These are phyloP conservation scores for Antheraea assamensis DNA, from an alignment of 2,888 invertebrate species.

Conservation along the genomic window DNA sequence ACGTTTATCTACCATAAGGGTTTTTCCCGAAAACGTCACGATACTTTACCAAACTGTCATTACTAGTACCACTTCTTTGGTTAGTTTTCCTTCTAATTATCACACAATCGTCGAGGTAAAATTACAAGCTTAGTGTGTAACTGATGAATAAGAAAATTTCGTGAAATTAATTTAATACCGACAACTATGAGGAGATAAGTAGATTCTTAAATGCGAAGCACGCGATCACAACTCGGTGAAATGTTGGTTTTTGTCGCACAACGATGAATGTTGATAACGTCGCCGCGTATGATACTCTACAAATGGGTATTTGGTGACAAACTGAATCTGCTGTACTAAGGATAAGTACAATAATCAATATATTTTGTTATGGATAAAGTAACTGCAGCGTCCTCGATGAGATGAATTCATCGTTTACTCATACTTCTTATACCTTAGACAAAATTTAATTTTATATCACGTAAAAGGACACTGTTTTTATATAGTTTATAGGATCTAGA, in stretches of 20 bases:
- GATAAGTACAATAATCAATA: background rate
- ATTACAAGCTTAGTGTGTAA: background rate
- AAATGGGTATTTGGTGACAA: background rate
- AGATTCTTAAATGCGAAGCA: background rate
- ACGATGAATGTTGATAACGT: background rate
- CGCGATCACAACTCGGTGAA: constrained; percentile 1
- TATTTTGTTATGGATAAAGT: background rate
- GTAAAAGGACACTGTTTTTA: too few relatives aligned
- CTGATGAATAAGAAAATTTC: background rate
- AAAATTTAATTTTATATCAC: too few relatives aligned
- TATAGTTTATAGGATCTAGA: too few relatives aligned
- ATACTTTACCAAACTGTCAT: background rate
- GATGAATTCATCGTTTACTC: background rate
- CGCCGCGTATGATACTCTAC: background rate
- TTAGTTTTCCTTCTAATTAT: too few relatives aligned
- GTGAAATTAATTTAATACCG: background rate
- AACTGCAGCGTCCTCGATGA: background rate
- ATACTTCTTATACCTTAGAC: background rate
- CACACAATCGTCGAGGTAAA: background rate
- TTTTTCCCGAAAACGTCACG: background rate
- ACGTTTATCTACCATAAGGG: background rate
- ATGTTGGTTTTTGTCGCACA: constrained; percentile 3
- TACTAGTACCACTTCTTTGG: background rate
- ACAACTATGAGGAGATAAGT: background rate
- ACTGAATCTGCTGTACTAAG: background rate